phyloP scores from a whole-genome alignment of 1,140 invertebrate genomes.

The Adelges cooleyi region DNA sequence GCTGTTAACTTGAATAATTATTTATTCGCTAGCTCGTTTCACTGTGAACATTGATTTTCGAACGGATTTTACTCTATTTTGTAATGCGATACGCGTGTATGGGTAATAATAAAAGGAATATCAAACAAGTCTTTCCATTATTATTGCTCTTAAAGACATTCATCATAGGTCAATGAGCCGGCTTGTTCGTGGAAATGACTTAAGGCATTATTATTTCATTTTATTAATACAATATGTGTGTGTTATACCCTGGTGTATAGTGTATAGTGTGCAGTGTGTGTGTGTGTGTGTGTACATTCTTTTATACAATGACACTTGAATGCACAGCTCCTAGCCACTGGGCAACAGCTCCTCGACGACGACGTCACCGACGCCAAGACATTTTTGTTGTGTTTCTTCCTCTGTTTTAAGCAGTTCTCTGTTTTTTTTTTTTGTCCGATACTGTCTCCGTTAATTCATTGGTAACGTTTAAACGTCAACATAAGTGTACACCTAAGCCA shows the following conservation, averaged over 20 bases:
- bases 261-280: too few species aligned
- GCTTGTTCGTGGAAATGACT: neutral
- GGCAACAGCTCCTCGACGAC: neutral
- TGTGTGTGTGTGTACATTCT: conserved; percentile 6
- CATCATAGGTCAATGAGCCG: conserved; percentile 24
- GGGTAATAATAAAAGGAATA: neutral
- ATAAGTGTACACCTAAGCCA: too few species aligned
- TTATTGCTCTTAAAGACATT: conserved; percentile 21
- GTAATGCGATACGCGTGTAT: too few species aligned
- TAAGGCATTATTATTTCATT: conserved; percentile 24
- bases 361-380: neutral
- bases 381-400: too few species aligned
- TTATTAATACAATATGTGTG: conserved; percentile 21
- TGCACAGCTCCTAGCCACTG: conserved; percentile 12
- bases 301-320: conserved; percentile 18
- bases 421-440: neutral
- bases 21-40: too few species aligned
- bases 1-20: too few species aligned
- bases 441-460: neutral
- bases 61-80: too few species aligned
- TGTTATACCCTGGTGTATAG: too few species aligned
- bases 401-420: neutral
- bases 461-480: too few species aligned
- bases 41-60: too few species aligned
- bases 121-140: conserved; percentile 17